Base-by-base conservation (phyloP, 2,113 vertebrate species). In the Isurus oxyrinchus region DNA sequence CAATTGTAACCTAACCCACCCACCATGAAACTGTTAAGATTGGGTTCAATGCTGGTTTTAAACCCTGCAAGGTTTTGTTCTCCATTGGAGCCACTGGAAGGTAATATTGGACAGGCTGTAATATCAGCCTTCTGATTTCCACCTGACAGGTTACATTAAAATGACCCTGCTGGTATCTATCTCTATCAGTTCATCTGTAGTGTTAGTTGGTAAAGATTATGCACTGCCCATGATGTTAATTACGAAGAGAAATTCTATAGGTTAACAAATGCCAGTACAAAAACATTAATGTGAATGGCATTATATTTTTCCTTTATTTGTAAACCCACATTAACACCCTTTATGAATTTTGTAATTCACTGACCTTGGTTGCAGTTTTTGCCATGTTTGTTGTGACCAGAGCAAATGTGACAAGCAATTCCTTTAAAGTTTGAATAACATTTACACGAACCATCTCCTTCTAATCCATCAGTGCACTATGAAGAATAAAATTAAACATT, bases 361-460 rank as follows among this genome's bases (percentile, higher is more conserved):
- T 96, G 97, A 99, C 99, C 99, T 98, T 99, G 97, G 0, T 99
- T 98, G 96, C 99, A 99, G 96, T 98, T 98, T 1, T 98, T 98
- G 61, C 99, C 99, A 0, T 99, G 98, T 96, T 99, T 99, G 96
- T 97, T 97, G 0, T 98, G 98, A 96, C 98, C 97, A 40, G 98
- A 97, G 96, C 99, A 99, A 97, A 99, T 98, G 97, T 99, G 99
- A 97, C 99, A 99, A 96, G 98, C 99, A 21, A 98, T 96, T n/a
- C 99, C 99, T 97, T 97, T 98, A 97, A 99, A 99, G 90, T 97
- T 97, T 3, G 98, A 97, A 88, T 97, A 97, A 97, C 99, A 99
- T 55, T 96, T 97, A 96, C 99, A 99, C 11, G 98, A 98, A 35
- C 99, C 99, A 2, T 97, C 98, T 23, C 99, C 99, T 27, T 97